Evolutionary conservation across 2,113 vertebrate genomes (phyloP), one percentile per base, ranked within the genome.

Genomic region (Oxyura jamaicensis): DNA sequence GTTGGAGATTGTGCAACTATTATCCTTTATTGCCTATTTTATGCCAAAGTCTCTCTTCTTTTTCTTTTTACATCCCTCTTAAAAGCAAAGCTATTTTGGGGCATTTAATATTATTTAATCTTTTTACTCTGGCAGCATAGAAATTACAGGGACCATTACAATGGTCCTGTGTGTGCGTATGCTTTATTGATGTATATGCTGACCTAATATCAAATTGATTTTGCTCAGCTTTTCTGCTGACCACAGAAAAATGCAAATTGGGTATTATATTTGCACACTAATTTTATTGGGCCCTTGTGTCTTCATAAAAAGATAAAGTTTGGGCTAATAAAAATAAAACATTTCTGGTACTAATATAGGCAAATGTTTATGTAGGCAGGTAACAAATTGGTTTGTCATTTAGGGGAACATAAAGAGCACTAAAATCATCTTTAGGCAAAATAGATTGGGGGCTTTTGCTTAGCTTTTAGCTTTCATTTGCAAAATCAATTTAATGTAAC

Each of bases 231-330:
- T 97, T 99, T 99, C 98, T 99, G 99, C 99, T 99, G 99, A 99
- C 98, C 98, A 97, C 76, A 94, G 98, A 97, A 95, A 99, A 99
- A 99, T 99, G 98, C 98, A 99, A 99, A 99, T 99, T 98, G 98
- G 96, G 97, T 98, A 98, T 98, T 98, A 97, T 97, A 97, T 98
- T 97, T 98, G 97, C 97, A 97, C 96, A 94, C 96, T 98, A 98
- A 98, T 98, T 98, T 98, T 98, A 98, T 98, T 79, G 96, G 97
- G 96, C 98, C 97, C 97, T 88, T 98, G 97, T 52, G 93, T 97
- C 97, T 98, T 97, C 98, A 97, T 98, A 98, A 98, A 98, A 97
- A 95, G 97, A 98, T 97, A 98, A 98, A 97, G 87, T 97, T 97
- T 95, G 95, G 96, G 96, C 97, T 98, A 96, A 98, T 99, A 98